These are phyloP conservation scores for Eupithecia tripunctaria DNA, from an alignment of 2,888 invertebrate species.

Conservation along the genomic window DNA sequence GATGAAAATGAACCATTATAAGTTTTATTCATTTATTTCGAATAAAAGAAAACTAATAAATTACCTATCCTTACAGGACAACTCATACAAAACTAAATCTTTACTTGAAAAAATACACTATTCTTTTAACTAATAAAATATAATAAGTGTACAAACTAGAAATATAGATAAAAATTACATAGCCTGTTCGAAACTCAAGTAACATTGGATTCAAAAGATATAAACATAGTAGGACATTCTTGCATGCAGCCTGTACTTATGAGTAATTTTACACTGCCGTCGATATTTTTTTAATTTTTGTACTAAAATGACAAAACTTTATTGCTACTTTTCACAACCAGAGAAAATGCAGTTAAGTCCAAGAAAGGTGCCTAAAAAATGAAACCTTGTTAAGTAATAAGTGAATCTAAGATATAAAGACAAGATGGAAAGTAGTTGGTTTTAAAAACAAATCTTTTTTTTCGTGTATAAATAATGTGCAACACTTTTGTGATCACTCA, in stretches of 20 bases:
- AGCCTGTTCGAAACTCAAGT: background rate
- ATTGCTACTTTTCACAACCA: constrained; percentile 9
- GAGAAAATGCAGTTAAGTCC: background rate
- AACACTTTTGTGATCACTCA: background rate
- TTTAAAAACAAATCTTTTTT: background rate
- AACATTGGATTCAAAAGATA: background rate
- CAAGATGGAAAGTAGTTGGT: background rate
- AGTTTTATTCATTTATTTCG: constrained; percentile 3
- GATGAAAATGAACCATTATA: background rate
- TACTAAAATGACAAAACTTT: background rate
- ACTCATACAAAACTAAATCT: constrained; percentile 10
- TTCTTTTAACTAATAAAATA: background rate
- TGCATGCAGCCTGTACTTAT: background rate
- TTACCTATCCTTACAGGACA: constrained; percentile 17
- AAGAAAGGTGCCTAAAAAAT: background rate
- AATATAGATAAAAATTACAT: constrained; percentile 2
- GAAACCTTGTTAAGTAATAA: background rate
- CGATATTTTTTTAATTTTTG: background rate
- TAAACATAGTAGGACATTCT: background rate
- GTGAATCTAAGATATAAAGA: background rate
- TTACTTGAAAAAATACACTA: constrained; percentile 8
- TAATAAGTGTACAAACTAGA: background rate
- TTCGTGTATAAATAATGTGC: background rate
- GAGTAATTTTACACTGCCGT: background rate
- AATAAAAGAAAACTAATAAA: constrained; percentile 10